phyloP scores from a whole-genome alignment of 1,140 invertebrate genomes.

The Eufriesea mexicana region DNA sequence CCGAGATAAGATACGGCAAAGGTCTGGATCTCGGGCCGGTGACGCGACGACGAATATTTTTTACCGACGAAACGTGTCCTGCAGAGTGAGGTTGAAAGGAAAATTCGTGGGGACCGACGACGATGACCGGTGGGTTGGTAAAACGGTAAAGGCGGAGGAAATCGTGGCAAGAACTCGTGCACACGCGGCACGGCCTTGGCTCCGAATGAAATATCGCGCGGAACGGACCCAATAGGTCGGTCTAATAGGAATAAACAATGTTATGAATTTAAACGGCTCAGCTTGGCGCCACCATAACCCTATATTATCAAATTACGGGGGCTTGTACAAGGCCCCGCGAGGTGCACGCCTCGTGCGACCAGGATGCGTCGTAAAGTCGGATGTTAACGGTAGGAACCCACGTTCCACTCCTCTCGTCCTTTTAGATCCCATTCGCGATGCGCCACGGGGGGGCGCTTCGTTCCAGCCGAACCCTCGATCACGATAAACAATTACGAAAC shows the following conservation, averaged over 20 bases:
- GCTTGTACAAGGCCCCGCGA: slow-evolving; percentile 59
- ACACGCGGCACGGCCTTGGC: neutral
- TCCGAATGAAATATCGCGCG: slow-evolving; percentile 66
- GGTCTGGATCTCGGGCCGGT: too few relatives aligned
- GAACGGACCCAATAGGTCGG: slow-evolving; percentile 67
- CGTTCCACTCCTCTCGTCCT: slow-evolving; percentile 60
- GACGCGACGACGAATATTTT: too few relatives aligned
- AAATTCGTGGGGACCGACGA: neutral
- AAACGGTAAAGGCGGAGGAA: slow-evolving; percentile 10
- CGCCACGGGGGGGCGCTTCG: slow-evolving; percentile 65
- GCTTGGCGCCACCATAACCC: slow-evolving; percentile 75
- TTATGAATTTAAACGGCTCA: slow-evolving; percentile 74
- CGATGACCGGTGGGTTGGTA: slow-evolving; percentile 16
- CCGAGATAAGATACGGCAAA: too few relatives aligned
- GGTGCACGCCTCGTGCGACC: slow-evolving; percentile 64
- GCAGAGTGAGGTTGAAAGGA: too few relatives aligned
- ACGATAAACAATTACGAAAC: slow-evolving; percentile 62
- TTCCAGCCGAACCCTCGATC: slow-evolving; percentile 46
- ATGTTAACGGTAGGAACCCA: slow-evolving; percentile 74
- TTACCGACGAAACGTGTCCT: too few relatives aligned
- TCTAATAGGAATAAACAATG: slow-evolving; percentile 75
- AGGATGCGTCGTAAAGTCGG: slow-evolving; percentile 68
- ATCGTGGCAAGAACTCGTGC: slow-evolving; percentile 36
- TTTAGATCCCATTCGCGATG: slow-evolving; percentile 69
- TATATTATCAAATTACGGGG: slow-evolving; percentile 76